Evolutionary conservation across 2,113 vertebrate species (phyloP), one percentile per base, ranked within the genome.

Genomic region (Ginglymostoma cirratum): DNA sequence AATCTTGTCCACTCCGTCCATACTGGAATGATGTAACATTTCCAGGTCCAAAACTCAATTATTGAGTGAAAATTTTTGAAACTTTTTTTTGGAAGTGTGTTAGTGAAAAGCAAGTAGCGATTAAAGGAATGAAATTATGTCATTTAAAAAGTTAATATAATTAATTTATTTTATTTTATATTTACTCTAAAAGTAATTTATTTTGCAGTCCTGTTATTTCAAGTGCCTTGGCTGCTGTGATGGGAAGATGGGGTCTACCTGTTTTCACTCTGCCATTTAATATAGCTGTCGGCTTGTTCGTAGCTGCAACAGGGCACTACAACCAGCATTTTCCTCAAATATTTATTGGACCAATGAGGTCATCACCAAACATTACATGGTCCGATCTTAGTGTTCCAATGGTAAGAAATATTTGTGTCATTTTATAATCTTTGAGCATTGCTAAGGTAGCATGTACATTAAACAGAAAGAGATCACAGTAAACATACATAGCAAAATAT

Each of bases 221-320:
- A 96, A 99, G 99, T 0, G 98, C 99, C 67, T 96, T 99, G 96
- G 97, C 97, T 0, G 98, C 98, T 0, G 97, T 99, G 96, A 98
- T 99, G 97, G 98, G 98, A 96, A 98, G 98, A 96, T 99, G 98
- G 99, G 99, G 99, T 96, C 98, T 99, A 94, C 99, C 99, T 0
- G 99, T 99, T 96, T 99, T 99, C 97, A 99, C 98, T 0, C 96
- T 99, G 96, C 99, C 99, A 95, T 99, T 99, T 97, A 99, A 99
- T 97, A 97, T 99, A 93, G 97, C 98, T 0, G 98, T 99, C 97
- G 99, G 98, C 94, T 95, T 99, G 48, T 99, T 98, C 34, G 97
- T 99, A 97, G 98, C 98, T 3, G 98, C 99, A 96, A 98, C 98
- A 0, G 98, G 99, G 95, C 98, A 98, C 97, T 98, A 98, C 97